Conservation (phyloP, 2,888 invertebrate genomes). For the Idaea aversata region DNA sequence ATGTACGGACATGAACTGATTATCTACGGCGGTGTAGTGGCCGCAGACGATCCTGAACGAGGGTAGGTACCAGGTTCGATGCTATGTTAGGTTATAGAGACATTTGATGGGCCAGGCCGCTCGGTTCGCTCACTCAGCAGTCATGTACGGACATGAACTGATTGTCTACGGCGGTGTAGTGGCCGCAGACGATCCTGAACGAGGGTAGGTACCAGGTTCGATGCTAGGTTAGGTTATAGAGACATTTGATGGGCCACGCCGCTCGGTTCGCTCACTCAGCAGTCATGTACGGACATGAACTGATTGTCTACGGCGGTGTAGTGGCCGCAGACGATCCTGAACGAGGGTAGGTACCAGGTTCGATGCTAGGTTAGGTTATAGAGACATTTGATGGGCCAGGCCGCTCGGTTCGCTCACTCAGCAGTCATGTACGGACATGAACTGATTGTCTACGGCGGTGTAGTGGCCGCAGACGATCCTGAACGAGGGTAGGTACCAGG, state of each 20-base stretch:
- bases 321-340: too few species aligned
- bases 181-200: slow-evolving; percentile 60
- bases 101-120: slow-evolving; percentile 80
- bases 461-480: too few species aligned
- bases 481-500: slow-evolving; percentile 29
- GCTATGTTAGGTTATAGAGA: slow-evolving; percentile 27
- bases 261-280: too few species aligned
- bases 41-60: slow-evolving; percentile 63
- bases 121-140: slow-evolving; percentile 94
- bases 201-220: slow-evolving; percentile 50
- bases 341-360: slow-evolving; percentile 29
- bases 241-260: too few species aligned
- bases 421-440: too few species aligned
- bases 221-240: slow-evolving; percentile 25
- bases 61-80: slow-evolving; percentile 45
- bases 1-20: slow-evolving; percentile 93
- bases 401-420: too few species aligned
- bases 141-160: slow-evolving; percentile 92
- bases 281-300: too few species aligned
- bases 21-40: slow-evolving; percentile 94
- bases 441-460: too few species aligned
- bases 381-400: slow-evolving; percentile 11
- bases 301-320: too few species aligned
- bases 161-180: slow-evolving; percentile 97
- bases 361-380: slow-evolving; percentile 19